Evolutionary conservation across 2,113 vertebrate species (phyloP).

Genomic region (Spea multiplicata): DNA sequence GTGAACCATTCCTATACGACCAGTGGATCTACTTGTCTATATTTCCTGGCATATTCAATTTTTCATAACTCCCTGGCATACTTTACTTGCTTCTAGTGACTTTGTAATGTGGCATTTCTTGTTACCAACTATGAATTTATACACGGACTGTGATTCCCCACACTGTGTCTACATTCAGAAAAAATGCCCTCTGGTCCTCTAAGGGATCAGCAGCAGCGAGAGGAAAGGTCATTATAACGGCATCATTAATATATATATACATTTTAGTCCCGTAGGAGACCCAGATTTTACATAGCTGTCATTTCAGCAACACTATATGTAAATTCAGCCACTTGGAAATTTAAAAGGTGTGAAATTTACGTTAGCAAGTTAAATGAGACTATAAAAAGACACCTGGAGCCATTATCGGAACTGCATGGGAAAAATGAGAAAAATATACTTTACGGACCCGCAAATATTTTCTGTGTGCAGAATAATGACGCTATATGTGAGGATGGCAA

Average conservation of each 20-base stretch:
- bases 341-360: slow-evolving; percentile 7
- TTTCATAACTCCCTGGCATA: too few species aligned
- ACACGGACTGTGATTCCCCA: neutral
- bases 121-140: neutral
- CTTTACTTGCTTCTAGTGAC: neutral
- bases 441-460: too few species aligned
- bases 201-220: slow-evolving; percentile 22
- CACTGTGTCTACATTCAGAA: neutral
- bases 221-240: neutral
- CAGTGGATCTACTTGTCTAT: too few species aligned
- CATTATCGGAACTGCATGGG: too few species aligned
- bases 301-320: neutral
- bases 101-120: neutral
- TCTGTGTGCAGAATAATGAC: too few species aligned
- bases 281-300: slow-evolving; percentile 15
- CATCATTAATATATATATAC: neutral
- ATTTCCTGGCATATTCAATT: too few species aligned
- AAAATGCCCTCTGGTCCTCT: neutral
- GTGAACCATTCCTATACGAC: too few species aligned
- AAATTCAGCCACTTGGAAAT: slow-evolving; percentile 7
- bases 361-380: neutral
- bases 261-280: neutral
- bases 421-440: too few species aligned
- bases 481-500: too few species aligned
- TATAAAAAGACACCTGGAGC: neutral